phyloP scores from a whole-genome alignment of 2,888 invertebrate genomes.

The Cerceris rybyensis region DNA sequence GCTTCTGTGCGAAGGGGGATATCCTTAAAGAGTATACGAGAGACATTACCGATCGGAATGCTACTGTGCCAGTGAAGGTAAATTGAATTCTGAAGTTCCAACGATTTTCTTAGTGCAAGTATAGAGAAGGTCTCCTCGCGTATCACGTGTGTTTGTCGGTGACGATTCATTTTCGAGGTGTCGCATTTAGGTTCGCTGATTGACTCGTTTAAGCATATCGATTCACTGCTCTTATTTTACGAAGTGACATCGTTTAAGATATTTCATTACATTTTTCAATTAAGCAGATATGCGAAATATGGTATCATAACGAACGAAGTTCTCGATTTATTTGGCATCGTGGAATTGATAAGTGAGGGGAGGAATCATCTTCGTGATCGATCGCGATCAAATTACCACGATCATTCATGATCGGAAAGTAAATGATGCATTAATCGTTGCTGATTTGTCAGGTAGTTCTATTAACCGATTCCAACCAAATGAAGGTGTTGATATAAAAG shows the following conservation, averaged over 20 bases:
- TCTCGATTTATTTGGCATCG: too few species aligned
- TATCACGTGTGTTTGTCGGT: too few species aligned
- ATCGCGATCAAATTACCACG: too few species aligned
- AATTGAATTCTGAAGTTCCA: conserved; percentile 61
- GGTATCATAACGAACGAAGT: too few species aligned
- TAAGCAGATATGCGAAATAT: too few species aligned
- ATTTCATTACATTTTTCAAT: neutral
- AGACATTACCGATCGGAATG: conserved; percentile 71
- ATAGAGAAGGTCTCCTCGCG: neutral
- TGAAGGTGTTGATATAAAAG: too few species aligned
- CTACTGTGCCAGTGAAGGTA: conserved; percentile 75
- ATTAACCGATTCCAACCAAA: too few species aligned
- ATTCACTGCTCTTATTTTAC: neutral
- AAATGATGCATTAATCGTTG: too few species aligned
- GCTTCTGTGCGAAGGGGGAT: conserved; percentile 44
- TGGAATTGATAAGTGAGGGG: too few species aligned
- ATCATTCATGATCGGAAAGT: too few species aligned
- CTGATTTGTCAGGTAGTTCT: too few species aligned
- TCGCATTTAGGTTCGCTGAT: neutral
- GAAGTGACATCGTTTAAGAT: neutral
- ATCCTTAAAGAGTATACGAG: conserved; percentile 55
- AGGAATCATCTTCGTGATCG: too few species aligned
- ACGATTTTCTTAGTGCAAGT: neutral
- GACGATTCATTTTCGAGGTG: neutral
- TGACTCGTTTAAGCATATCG: neutral